These are phyloP conservation scores for Ceratina japonica DNA, from an alignment of 1,140 invertebrate genomes.

Conservation along the genomic window DNA sequence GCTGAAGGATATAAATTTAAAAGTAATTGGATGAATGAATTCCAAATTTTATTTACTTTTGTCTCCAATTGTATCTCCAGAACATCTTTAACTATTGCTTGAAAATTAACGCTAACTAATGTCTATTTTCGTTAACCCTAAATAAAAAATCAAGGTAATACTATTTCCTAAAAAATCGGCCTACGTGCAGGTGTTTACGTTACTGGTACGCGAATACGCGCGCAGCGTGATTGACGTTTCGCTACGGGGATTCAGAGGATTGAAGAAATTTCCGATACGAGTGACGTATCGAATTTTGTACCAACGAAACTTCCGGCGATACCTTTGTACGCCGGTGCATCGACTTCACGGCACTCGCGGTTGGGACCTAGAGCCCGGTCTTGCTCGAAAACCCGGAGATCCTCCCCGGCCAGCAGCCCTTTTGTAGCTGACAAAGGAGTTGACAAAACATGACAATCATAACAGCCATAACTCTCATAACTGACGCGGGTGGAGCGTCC, in stretches of 20 bases:
- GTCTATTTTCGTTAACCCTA: too few relatives aligned
- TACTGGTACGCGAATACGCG: too few relatives aligned
- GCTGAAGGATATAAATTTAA: too few relatives aligned
- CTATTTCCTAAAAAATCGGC: too few relatives aligned
- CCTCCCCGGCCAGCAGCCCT: constrained; percentile 45
- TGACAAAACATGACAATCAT: constrained; percentile 78
- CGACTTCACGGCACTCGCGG: constrained; percentile 9
- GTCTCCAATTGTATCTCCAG: too few relatives aligned
- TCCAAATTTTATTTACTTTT: too few relatives aligned
- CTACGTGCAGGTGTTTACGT: too few relatives aligned
- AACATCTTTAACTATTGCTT: too few relatives aligned
- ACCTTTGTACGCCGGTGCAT: constrained; percentile 60
- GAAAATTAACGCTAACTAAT: too few relatives aligned
- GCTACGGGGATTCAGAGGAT: not conserved
- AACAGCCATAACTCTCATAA: constrained; percentile 67
- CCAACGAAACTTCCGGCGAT: constrained; percentile 66
- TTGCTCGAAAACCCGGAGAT: constrained; percentile 32
- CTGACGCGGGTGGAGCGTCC: constrained; percentile 64
- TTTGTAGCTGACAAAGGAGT: constrained; percentile 73
- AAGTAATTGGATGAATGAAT: too few relatives aligned
- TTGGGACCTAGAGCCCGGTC: not conserved
- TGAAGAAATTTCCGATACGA: constrained; percentile 39
- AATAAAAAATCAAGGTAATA: too few relatives aligned
- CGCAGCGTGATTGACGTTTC: constrained; percentile 11
- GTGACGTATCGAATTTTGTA: constrained; percentile 72